Percentiles rank a stretch among this genome's conserved stretches.
phyloP scores from a whole-genome alignment of 2,888 invertebrate species.

The Diogma glabrata region DNA sequence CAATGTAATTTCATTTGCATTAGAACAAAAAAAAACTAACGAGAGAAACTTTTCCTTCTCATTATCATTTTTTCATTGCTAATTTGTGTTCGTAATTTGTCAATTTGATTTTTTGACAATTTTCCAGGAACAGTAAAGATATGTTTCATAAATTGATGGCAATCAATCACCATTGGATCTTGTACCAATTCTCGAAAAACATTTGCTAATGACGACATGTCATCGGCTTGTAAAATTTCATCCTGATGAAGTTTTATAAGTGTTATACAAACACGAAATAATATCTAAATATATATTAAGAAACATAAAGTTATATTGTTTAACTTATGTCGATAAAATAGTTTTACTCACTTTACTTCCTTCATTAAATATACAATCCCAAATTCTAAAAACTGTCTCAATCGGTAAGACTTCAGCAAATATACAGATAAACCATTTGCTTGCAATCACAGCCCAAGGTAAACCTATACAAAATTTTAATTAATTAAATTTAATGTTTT shows the following conservation, averaged over 20 bases:
- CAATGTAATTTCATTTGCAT: too few species aligned
- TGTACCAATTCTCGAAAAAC: slow-evolving; percentile 73
- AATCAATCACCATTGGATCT: slow-evolving; percentile 66
- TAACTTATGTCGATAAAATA: not conserved
- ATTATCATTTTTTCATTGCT: slow-evolving; percentile 6
- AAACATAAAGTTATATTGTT: not conserved
- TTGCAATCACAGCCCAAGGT: slow-evolving; percentile 82
- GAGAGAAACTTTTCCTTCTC: slow-evolving; percentile 2
- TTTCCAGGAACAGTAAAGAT: slow-evolving; percentile 69
- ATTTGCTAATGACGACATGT: slow-evolving; percentile 69
- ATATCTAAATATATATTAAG: slow-evolving; percentile 38
- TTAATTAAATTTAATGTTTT: not conserved
- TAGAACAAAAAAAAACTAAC: slow-evolving; percentile 3
- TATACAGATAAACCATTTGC: slow-evolving; percentile 93
- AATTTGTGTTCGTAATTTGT: slow-evolving; percentile 2
- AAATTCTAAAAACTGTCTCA: slow-evolving; percentile 87
- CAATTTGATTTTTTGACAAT: slow-evolving; percentile 1
- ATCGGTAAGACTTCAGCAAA: slow-evolving; percentile 88
- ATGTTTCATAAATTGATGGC: slow-evolving; percentile 81
- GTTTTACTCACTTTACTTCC: slow-evolving; percentile 54
- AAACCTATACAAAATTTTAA: slow-evolving; percentile 41
- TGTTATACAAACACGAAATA: slow-evolving; percentile 80
- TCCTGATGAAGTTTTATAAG: slow-evolving; percentile 63
- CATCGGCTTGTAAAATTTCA: slow-evolving; percentile 62
- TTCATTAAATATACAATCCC: slow-evolving; percentile 93